Evolutionary conservation across 2,113 vertebrate genomes (phyloP), one percentile per base, ranked within the genome.

Genomic region (Poecile atricapillus): DNA sequence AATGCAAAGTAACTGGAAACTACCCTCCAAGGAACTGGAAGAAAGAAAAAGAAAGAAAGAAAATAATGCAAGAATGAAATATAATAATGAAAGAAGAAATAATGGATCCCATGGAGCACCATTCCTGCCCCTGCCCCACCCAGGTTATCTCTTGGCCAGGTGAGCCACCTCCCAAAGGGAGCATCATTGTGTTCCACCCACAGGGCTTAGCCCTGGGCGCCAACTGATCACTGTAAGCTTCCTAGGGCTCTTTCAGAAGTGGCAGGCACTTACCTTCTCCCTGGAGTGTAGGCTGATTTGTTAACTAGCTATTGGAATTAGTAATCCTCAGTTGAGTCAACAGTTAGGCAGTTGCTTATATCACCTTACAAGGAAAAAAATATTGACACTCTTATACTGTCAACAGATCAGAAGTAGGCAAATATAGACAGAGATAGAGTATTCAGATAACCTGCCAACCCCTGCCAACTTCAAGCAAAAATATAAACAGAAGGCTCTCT

Each of bases 321-420:
- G 77, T 96, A 95, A 97, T 97, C 90, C 89, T 68, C 67, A 43
- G 44, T 92, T 96, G 94, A 97, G 90, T 95, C 91, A 97, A 97
- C 89, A 97, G 90, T 84, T 94, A 89, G 43, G 94, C 87, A 93
- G 88, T 68, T 87, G 52, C 70, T 90, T 85, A 86, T 90, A 87
- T 84, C 59, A 46, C 83, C 92, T 93, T 97, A 95, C 84, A 95
- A 96, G 95, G 95, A 94, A 79, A 97, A 95, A 81, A 95, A 89
- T 93, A 96, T 92, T 96, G 91, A 97, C 89, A 90, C 78, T 92
- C 44, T 95, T 93, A 83, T 39, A 95, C 46, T 95, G 93, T 96
- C 94, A 95, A 97, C 95, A 97, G 44, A 91, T 94, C 82, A 80
- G 85, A 96, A 89, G 84, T 50, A 93, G 60, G 73, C 95, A 97